Percentiles rank a stretch among this genome's conserved stretches.
Evolutionary conservation across 2,797 vertebrate genomes (phyloP).

Genomic region (Enteromius thamalakanensis): DNA sequence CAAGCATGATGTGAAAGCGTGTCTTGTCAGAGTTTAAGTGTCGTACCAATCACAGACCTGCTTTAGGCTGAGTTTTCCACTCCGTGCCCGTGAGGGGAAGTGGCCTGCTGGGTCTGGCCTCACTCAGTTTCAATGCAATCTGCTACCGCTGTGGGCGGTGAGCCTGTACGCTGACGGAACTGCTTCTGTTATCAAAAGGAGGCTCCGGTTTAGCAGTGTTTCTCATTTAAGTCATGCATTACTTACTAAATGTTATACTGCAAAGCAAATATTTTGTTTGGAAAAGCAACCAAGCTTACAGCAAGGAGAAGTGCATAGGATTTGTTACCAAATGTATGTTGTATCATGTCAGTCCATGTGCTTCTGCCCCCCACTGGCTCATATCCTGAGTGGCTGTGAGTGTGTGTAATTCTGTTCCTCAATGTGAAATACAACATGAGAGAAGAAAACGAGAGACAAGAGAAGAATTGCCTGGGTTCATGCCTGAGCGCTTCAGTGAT

Average conservation of each 20-base stretch:
- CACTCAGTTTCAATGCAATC: slow-evolving; percentile 67
- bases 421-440: background rate
- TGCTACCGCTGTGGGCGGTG: slow-evolving; percentile 65
- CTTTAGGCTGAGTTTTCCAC: slow-evolving; percentile 51
- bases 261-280: background rate
- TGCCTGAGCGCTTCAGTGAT: background rate
- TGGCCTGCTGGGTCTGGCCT: slow-evolving; percentile 75
- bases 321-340: slow-evolving; percentile 14
- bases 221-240: slow-evolving; percentile 10
- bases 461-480: background rate
- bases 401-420: background rate
- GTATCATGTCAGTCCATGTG: slow-evolving; percentile 18
- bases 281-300: background rate
- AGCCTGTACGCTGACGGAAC: slow-evolving; percentile 44
- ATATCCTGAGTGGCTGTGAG: background rate
- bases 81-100: slow-evolving; percentile 71
- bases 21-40: slow-evolving; percentile 13
- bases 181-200: slow-evolving; percentile 40
- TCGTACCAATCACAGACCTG: background rate
- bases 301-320: background rate
- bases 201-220: background rate
- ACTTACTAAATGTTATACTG: background rate
- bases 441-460: background rate
- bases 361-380: slow-evolving; percentile 36
- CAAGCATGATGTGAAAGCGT: background rate